These are phyloP conservation scores for Aphelocoma coerulescens DNA, from an alignment of 2,113 vertebrate genomes.

Conservation along the genomic window DNA sequence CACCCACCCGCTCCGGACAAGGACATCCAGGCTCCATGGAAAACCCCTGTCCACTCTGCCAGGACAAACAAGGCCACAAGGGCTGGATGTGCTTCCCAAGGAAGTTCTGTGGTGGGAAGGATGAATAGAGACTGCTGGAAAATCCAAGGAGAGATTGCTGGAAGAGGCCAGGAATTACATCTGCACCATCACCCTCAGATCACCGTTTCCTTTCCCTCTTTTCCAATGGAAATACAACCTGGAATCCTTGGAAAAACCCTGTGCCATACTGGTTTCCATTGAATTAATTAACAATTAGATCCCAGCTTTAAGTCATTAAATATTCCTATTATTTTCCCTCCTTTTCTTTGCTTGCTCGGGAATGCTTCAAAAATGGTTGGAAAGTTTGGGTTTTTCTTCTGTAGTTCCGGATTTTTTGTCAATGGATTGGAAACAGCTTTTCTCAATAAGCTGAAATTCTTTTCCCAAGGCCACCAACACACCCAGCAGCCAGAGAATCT, in stretches of 20 bases:
- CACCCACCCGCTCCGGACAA: rapidly evolving
- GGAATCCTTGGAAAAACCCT: neutral
- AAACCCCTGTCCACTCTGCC: neutral
- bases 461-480: neutral
- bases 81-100: neutral
- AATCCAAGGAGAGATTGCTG: neutral
- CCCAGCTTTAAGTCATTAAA: neutral
- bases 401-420: neutral
- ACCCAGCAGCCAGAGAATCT: rapidly evolving
- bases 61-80: neutral
- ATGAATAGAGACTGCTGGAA: neutral
- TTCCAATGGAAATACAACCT: neutral
- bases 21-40: neutral
- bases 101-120: rapidly evolving
- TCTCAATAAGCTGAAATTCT: neutral
- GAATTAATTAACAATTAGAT: neutral
- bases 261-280: rapidly evolving
- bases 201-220: rapidly evolving
- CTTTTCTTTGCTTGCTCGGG: neutral
- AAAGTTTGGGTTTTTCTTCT: rapidly evolving
- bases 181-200: neutral
- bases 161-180: neutral
- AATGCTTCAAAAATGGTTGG: rapidly evolving
- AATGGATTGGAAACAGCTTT: neutral
- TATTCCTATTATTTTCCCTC: neutral